Evolutionary conservation across 2,797 vertebrate genomes (phyloP).

Genomic region (Tragelaphus eurycerus): DNA sequence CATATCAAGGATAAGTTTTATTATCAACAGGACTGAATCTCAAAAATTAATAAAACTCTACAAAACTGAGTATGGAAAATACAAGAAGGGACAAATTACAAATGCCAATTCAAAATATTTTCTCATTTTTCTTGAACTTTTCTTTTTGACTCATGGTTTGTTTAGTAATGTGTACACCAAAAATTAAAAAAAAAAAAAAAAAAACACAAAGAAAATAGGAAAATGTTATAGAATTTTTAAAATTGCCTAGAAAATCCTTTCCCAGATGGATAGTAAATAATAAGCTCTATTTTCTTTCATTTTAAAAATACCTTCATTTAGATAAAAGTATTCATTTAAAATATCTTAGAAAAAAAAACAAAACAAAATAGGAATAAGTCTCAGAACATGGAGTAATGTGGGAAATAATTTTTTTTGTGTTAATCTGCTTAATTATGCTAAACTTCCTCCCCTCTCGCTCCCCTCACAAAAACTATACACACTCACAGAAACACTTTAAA

Average conservation of each 20-base stretch:
- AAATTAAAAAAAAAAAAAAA: background rate
- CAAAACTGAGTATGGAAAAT: background rate
- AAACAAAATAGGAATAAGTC: background rate
- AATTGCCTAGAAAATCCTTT: background rate
- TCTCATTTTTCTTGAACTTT: background rate
- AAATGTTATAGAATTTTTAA: background rate
- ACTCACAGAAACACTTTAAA: slow-evolving; percentile 32
- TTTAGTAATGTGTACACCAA: background rate
- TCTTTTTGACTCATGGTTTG: background rate
- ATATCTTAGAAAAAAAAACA: background rate
- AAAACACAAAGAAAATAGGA: background rate
- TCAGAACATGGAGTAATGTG: background rate
- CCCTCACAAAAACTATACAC: background rate
- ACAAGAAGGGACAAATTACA: background rate
- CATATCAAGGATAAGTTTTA: background rate
- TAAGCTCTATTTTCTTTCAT: background rate
- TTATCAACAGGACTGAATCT: background rate
- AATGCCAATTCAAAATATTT: background rate
- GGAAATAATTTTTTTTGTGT: slow-evolving; percentile 1
- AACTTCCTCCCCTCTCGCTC: background rate
- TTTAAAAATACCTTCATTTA: background rate
- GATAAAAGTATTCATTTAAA: background rate
- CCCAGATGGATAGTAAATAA: background rate
- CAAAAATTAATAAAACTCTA: background rate
- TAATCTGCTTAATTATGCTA: background rate